Evolutionary conservation across 2,113 vertebrate genomes (phyloP).

Genomic region (Sceloporus undulatus): DNA sequence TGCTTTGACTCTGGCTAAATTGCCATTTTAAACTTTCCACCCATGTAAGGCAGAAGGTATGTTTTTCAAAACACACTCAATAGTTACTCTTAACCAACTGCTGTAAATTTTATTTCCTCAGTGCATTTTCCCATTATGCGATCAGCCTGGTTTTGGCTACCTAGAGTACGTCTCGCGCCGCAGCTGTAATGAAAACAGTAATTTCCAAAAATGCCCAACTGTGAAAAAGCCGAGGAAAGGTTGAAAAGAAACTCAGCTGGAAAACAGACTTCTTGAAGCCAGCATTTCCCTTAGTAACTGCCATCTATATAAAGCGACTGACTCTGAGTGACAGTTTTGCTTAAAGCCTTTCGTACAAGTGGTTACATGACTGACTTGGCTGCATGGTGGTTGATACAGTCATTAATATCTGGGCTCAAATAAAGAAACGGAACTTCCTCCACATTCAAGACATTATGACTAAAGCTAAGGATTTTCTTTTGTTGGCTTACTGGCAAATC

Average conservation of each 20-base stretch:
- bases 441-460: neutral
- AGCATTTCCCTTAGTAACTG: conserved; percentile 1
- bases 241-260: conserved; percentile 43
- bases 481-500: neutral
- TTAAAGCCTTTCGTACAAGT: conserved; percentile 24
- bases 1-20: neutral
- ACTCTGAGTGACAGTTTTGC: conserved; percentile 12
- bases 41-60: neutral
- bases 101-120: conserved; percentile 37
- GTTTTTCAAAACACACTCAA: conserved; percentile 24
- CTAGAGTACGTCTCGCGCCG: conserved; percentile 19
- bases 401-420: conserved; percentile 12
- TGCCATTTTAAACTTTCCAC: conserved; percentile 14
- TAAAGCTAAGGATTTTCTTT: neutral
- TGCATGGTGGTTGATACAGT: neutral
- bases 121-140: conserved; percentile 19
- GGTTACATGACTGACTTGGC: neutral
- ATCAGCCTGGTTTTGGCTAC: conserved; percentile 23
- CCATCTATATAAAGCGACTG: conserved; percentile 20
- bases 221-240: conserved; percentile 22
- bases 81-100: conserved; percentile 8
- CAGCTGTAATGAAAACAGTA: conserved; percentile 47
- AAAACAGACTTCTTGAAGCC: conserved; percentile 20
- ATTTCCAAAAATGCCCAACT: conserved; percentile 47
- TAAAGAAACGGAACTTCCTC: neutral